A percentile compares a stretch with the other conserved stretches of the same genome.
Conservation (phyloP, 2,113 vertebrate genomes). For the Henicopernis longicauda region DNA sequence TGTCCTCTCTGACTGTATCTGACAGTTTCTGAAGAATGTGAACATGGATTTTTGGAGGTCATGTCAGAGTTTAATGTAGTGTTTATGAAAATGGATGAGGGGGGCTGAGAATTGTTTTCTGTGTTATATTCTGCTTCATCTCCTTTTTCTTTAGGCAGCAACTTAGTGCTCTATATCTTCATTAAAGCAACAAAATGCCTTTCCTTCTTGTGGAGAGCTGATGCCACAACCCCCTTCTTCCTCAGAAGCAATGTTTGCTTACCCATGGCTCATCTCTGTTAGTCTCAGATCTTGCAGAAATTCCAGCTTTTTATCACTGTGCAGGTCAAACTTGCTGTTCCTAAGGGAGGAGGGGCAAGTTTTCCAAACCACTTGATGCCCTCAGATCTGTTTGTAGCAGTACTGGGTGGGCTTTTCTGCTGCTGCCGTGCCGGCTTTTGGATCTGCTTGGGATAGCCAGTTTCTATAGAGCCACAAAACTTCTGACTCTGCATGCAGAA, state of each 20-base stretch:
- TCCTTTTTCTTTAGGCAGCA: slow-evolving; percentile 5
- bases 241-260: neutral
- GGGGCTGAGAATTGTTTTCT: slow-evolving; percentile 2
- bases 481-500: neutral
- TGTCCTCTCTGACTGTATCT: neutral
- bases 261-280: neutral
- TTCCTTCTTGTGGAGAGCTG: neutral
- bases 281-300: neutral
- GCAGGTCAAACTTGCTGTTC: neutral
- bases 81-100: slow-evolving; percentile 42
- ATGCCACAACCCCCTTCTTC: neutral
- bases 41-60: slow-evolving; percentile 51
- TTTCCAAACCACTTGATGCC: neutral
- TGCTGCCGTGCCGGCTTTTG: neutral
- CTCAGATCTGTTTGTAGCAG: neutral
- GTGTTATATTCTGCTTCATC: neutral
- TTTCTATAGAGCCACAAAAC: neutral
- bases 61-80: slow-evolving; percentile 11
- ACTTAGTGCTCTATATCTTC: slow-evolving; percentile 23
- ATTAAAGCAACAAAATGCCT: slow-evolving; percentile 12
- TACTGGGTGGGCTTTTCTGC: neutral
- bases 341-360: neutral
- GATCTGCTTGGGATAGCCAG: neutral
- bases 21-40: slow-evolving; percentile 22
- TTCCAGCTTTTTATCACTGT: neutral